A percentile compares a stretch with the other conserved stretches of the same genome.
Conservation (phyloP, 2,888 invertebrate species). For the Pristionchus mayeri region DNA sequence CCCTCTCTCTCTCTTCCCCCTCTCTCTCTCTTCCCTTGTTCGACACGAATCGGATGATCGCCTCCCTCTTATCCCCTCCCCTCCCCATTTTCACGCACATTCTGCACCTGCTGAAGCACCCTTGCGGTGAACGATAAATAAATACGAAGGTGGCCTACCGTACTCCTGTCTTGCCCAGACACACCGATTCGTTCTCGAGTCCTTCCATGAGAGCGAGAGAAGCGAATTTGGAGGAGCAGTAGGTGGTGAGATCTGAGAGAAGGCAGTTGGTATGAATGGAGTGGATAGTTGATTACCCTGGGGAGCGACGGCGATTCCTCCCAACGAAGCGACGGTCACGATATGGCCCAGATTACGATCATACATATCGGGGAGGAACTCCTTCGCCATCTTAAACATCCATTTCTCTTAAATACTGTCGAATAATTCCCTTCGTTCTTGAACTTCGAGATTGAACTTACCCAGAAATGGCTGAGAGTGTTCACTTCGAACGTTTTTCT, state of each 20-base stretch:
- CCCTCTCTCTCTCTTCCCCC: too few species aligned
- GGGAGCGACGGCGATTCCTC: neutral
- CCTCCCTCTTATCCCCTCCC: too few species aligned
- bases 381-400: constrained; percentile 4
- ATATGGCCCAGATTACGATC: constrained; percentile 22
- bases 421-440: neutral
- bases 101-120: too few species aligned
- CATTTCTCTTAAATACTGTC: neutral
- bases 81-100: too few species aligned
- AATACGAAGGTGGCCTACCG: neutral
- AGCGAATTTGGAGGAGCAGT: constrained; percentile 44
- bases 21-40: too few species aligned
- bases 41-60: too few species aligned
- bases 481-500: constrained; percentile 39
- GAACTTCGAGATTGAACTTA: neutral
- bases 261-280: neutral
- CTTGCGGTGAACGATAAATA: neutral
- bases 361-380: constrained; percentile 44
- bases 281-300: neutral
- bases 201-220: constrained; percentile 31
- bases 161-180: constrained; percentile 27
- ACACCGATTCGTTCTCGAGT: constrained; percentile 43
- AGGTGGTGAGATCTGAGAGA: constrained; percentile 19
- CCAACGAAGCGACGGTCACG: constrained; percentile 20
- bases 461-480: constrained; percentile 33